Base-by-base conservation (phyloP, 1,140 invertebrate genomes). In the Pristionchus pacificus region DNA sequence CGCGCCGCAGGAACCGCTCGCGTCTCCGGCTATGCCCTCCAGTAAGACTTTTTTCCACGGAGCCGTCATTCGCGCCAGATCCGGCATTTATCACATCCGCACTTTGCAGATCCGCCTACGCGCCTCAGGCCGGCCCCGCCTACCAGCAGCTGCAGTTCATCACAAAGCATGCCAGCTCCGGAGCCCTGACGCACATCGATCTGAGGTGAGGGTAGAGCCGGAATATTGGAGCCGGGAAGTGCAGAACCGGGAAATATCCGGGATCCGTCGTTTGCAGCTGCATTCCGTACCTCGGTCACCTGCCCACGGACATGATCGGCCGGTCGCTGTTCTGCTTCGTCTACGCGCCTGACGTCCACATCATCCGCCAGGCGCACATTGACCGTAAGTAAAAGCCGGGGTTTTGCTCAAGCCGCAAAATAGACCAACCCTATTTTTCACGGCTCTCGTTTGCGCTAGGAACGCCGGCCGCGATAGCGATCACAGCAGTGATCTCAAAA, bases 251-350 rank as follows among this genome's bases (percentile, higher is more conserved):
- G n/a, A n/a, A n/a, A n/a, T n/a, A n/a, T n/a, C n/a, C n/a, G n/a
- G n/a, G n/a, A n/a, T n/a, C n/a, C n/a, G n/a, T n/a, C n/a, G n/a
- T n/a, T n/a, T 72, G 33, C 71, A 77, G 81, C 31, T 79, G 78
- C 24, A 78, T 84, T 58, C 78, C 81, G 2, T 74, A 81, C 60
- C 78, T 83, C 38, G 81, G 81, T 38, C 82, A 79, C 68, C 79
- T 83, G 60, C 81, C 81, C 24, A 78, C 74, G 57, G 81, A 83
- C 60, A 62, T 80, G 24, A 80, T 81, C 27, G 81, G 81, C 33
- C 76, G 76, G 68, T 84, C 80, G 29, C 59, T 83, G 27, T 74
- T 83, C 65, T 67, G 78, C 19, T 63, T 83, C 58, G 70, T 83
- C 64, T 81, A 82, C 66, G 29, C 73, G 28, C 79, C 81, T 29